Conservation (phyloP, 1,140 invertebrate species). For the Acromyrmex charruanus region DNA sequence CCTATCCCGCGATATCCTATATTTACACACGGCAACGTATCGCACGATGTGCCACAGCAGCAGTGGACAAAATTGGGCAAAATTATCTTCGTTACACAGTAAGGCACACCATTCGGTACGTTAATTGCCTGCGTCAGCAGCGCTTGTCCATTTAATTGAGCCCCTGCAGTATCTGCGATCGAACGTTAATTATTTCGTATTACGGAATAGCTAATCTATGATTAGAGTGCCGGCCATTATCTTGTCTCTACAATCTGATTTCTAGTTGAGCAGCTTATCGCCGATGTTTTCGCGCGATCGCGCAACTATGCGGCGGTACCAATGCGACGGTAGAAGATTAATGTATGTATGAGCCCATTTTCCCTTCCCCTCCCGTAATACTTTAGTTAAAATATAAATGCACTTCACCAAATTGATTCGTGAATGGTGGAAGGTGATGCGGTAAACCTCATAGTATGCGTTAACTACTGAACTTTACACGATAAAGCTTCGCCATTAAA, state of each 20-base stretch:
- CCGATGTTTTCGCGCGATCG: constrained; percentile 65
- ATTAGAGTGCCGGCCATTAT: constrained; percentile 72
- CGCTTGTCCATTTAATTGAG: constrained; percentile 61
- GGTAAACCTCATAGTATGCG: constrained; percentile 11
- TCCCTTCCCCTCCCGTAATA: not conserved
- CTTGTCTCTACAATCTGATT: constrained; percentile 72
- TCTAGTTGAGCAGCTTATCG: constrained; percentile 70
- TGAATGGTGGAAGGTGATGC: constrained; percentile 42
- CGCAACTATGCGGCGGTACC: constrained; percentile 54
- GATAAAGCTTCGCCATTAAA: constrained; percentile 59
- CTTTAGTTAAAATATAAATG: constrained; percentile 57
- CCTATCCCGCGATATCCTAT: not conserved
- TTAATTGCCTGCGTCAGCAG: constrained; percentile 67
- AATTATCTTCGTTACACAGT: constrained; percentile 25
- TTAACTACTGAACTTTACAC: constrained; percentile 56
- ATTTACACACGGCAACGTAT: not conserved
- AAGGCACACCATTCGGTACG: constrained; percentile 50
- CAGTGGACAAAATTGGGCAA: not conserved
- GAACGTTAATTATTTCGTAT: constrained; percentile 74
- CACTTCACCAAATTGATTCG: constrained; percentile 41
- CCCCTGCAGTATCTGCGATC: constrained; percentile 48
- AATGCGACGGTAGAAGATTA: constrained; percentile 54
- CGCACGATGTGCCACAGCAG: not conserved
- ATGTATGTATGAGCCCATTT: constrained; percentile 25
- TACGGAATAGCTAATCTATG: constrained; percentile 56